Evolutionary conservation across 2,888 invertebrate genomes (phyloP).

Genomic region (Mesorhabditis sp.): DNA sequence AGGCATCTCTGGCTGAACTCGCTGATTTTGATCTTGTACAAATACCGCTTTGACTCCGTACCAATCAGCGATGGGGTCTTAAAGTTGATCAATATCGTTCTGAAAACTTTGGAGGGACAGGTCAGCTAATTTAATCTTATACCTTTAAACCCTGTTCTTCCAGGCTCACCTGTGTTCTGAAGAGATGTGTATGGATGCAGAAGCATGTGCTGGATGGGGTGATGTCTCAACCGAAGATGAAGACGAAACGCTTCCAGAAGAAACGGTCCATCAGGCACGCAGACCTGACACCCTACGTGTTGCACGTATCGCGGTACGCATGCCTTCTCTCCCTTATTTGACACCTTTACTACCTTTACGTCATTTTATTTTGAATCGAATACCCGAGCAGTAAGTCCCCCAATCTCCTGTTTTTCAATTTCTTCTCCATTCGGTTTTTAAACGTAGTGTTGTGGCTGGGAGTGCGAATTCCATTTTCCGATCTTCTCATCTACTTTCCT

Average conservation of each 20-base stretch:
- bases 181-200: slow-evolving; percentile 5
- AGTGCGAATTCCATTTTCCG: slow-evolving; percentile 3
- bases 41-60: slow-evolving; percentile 65
- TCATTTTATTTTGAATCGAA: too few species aligned
- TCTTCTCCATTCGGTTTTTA: not conserved
- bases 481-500: not conserved
- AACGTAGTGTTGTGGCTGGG: not conserved
- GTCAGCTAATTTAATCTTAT: not conserved
- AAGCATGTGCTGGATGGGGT: slow-evolving; percentile 9
- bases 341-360: too few species aligned
- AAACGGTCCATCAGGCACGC: slow-evolving; percentile 10
- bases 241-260: slow-evolving; percentile 17
- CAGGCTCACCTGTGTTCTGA: slow-evolving; percentile 13
- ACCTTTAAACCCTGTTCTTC: not conserved
- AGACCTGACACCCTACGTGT: slow-evolving; percentile 7
- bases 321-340: not conserved
- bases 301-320: slow-evolving; percentile 11
- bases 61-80: slow-evolving; percentile 68
- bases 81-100: slow-evolving; percentile 78
- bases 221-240: slow-evolving; percentile 12
- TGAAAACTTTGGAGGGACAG: slow-evolving; percentile 77
- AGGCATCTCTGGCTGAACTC: slow-evolving; percentile 89
- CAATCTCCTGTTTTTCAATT: too few species aligned
- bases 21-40: slow-evolving; percentile 86
- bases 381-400: too few species aligned